These are phyloP conservation scores for Liodrosophila aerea DNA, from an alignment of 2,888 invertebrate species.

Conservation along the genomic window DNA sequence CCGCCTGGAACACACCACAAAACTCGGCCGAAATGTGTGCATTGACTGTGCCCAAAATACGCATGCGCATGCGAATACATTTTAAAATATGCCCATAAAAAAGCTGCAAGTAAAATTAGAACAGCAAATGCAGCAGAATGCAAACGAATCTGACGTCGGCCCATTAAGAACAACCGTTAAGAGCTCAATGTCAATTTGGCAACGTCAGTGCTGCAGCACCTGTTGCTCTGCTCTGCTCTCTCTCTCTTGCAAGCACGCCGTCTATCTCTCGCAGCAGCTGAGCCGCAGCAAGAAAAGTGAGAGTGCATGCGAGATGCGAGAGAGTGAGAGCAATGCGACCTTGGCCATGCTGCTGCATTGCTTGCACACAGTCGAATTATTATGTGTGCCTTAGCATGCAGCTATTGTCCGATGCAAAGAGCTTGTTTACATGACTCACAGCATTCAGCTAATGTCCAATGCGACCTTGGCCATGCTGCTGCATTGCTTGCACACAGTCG, in stretches of 20 bases:
- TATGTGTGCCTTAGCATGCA: too few species aligned
- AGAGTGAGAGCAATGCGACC: conserved; percentile 9
- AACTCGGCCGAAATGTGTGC: conserved; percentile 71
- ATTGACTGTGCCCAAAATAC: conserved; percentile 53
- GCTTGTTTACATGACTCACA: too few species aligned
- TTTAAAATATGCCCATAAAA: conserved; percentile 29
- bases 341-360: conserved; percentile 31
- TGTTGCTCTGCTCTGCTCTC: conserved; percentile 9
- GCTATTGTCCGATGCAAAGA: too few species aligned
- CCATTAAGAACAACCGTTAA: conserved; percentile 63
- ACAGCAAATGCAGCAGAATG: conserved; percentile 26
- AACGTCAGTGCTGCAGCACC: conserved; percentile 47
- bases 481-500: too few species aligned
- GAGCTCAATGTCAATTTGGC: conserved; percentile 57
- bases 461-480: too few species aligned
- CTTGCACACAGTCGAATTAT: too few species aligned
- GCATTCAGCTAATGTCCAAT: too few species aligned
- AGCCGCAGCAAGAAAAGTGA: conserved; percentile 29
- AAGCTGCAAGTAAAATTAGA: conserved; percentile 53
- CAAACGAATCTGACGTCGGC: conserved; percentile 38
- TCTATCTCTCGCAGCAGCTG: too few species aligned
- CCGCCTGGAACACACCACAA: conserved; percentile 53
- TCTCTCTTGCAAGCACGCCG: conserved; percentile 7
- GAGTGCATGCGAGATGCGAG: conserved; percentile 42
- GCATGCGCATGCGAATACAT: conserved; percentile 25